Percentiles rank a stretch among this genome's conserved stretches.
These are phyloP conservation scores for Sarcophaga subvicina DNA, from an alignment of 2,888 invertebrate genomes.

Conservation along the genomic window DNA sequence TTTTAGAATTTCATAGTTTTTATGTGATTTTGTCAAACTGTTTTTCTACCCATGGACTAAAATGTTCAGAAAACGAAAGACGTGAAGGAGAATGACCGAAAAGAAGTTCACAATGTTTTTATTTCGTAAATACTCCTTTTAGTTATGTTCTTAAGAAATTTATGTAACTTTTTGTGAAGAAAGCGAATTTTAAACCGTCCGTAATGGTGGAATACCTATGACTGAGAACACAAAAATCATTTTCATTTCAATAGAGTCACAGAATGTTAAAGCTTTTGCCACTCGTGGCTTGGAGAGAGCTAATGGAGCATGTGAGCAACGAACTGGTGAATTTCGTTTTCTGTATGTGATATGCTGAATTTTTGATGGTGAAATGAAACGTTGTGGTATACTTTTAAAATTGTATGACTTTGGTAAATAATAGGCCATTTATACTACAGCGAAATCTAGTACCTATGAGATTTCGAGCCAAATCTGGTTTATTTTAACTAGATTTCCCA, in stretches of 20 bases:
- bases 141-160: neutral
- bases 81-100: no score
- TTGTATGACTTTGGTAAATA: constrained; percentile 35
- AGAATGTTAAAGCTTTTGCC: no score
- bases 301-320: no score
- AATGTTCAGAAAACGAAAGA: no score
- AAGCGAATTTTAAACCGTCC: constrained; percentile 70
- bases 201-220: constrained; percentile 73
- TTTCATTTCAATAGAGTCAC: no score
- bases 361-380: neutral
- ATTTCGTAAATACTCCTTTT: constrained; percentile 22
- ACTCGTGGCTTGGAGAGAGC: no score
- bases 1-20: no score
- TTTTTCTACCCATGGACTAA: constrained; percentile 3
- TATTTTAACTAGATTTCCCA: no score
- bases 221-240: constrained; percentile 57
- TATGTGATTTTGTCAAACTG: constrained; percentile 19
- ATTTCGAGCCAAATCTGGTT: no score
- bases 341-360: neutral
- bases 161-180: constrained; percentile 36
- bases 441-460: no score
- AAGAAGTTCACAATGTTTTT: neutral
- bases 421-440: neutral
- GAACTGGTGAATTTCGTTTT: no score
- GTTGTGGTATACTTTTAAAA: neutral